phyloP scores from a whole-genome alignment of 2,113 vertebrate species.

The Stigmatopora nigra region DNA sequence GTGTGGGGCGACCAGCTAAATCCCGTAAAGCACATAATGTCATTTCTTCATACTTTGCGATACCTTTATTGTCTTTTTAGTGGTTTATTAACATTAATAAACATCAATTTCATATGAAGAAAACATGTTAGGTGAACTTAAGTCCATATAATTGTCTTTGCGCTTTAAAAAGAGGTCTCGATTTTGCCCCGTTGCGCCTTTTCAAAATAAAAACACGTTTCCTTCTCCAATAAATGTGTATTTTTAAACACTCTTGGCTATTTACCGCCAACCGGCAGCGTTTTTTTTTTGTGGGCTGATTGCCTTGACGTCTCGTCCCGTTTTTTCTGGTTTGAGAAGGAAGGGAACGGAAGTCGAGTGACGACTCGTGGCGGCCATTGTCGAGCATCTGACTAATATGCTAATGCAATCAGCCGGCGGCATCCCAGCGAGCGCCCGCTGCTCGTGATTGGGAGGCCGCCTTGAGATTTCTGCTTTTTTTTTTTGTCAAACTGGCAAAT shows the following conservation, averaged over 20 bases:
- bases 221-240: neutral
- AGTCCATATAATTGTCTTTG: neutral
- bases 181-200: neutral
- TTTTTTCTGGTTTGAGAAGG: neutral
- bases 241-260: neutral
- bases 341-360: neutral
- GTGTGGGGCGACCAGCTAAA: too few relatives aligned
- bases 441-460: neutral
- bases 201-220: neutral
- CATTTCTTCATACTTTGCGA: too few relatives aligned
- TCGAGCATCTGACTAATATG: neutral
- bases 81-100: too few relatives aligned
- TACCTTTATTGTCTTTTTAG: too few relatives aligned
- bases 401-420: neutral
- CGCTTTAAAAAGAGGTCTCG: neutral
- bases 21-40: too few relatives aligned
- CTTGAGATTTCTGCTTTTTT: neutral
- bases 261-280: neutral
- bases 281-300: neutral
- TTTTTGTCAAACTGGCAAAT: neutral
- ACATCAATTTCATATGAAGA: too few relatives aligned
- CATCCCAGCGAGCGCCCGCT: neutral
- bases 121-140: neutral
- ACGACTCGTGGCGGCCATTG: neutral
- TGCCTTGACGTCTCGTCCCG: neutral